Percentiles rank a stretch among this genome's conserved stretches.
phyloP scores from a whole-genome alignment of 2,113 vertebrate species.

The Mus pahari region DNA sequence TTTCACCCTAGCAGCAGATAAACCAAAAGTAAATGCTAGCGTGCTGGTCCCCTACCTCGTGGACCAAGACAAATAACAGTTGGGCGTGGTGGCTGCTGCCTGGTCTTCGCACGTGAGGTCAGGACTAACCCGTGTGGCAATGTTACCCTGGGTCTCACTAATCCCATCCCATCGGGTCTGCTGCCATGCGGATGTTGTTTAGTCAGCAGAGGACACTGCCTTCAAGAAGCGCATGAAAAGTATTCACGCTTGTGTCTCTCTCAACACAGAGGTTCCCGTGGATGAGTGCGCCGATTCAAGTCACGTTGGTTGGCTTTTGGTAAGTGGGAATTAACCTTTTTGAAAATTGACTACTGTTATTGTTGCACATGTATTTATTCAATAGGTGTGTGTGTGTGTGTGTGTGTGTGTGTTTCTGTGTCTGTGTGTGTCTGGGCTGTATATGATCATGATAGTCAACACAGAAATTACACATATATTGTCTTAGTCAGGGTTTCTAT shows the following conservation, averaged over 20 bases:
- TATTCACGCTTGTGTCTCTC: constrained; percentile 30
- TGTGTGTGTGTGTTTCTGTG: not conserved
- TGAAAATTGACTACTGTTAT: not conserved
- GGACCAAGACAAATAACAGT: not conserved
- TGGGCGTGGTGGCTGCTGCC: not conserved
- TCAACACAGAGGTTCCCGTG: constrained; percentile 94
- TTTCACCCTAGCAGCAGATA: not conserved
- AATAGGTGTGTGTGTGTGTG: not conserved
- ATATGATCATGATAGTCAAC: not conserved
- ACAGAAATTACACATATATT: not conserved
- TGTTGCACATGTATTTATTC: not conserved
- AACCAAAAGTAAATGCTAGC: not conserved
- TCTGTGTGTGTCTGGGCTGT: not conserved
- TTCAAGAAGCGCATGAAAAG: not conserved
- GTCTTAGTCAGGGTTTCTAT: too few species aligned
- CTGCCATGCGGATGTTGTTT: accelerated
- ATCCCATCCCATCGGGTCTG: not conserved
- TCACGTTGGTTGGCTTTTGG: constrained; percentile 97
- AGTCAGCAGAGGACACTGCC: not conserved
- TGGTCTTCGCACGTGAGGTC: not conserved
- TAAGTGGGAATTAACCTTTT: constrained; percentile 85
- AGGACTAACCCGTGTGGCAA: not conserved
- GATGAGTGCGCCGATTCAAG: constrained; percentile 99
- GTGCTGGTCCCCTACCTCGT: not conserved
- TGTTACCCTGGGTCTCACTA: not conserved